Conservation (phyloP, 2,797 vertebrate species). For the Salarias fasciatus region DNA sequence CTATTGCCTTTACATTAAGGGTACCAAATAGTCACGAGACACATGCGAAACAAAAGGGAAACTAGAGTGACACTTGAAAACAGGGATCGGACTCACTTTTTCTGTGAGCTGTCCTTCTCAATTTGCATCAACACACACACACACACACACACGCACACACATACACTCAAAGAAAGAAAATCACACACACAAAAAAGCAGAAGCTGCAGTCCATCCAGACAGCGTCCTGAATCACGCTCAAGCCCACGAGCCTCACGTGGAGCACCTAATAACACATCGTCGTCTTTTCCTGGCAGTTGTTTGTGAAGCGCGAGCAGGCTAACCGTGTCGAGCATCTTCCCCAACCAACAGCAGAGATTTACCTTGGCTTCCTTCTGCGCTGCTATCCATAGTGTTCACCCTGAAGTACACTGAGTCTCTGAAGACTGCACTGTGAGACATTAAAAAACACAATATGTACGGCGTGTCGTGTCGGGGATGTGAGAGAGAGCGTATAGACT, state of each 20-base stretch:
- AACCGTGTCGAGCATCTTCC: constrained; percentile 70
- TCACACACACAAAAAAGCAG: background rate
- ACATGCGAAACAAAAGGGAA: constrained; percentile 65
- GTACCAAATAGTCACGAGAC: constrained; percentile 77
- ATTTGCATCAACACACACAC: constrained; percentile 68
- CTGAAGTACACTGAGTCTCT: constrained; percentile 80
- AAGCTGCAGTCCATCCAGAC: constrained; percentile 59
- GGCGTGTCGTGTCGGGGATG: constrained; percentile 74
- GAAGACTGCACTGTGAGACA: constrained; percentile 84
- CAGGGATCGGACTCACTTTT: constrained; percentile 60
- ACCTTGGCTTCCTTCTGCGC: constrained; percentile 77
- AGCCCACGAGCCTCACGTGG: constrained; percentile 53
- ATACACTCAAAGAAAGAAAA: constrained; percentile 34
- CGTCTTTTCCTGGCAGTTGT: constrained; percentile 69
- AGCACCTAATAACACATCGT: constrained; percentile 62
- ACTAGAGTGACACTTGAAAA: constrained; percentile 69
- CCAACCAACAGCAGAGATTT: constrained; percentile 69
- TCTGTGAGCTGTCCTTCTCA: constrained; percentile 66
- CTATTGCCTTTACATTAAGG: constrained; percentile 77
- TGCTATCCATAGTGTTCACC: constrained; percentile 82
- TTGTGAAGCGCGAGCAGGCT: constrained; percentile 69
- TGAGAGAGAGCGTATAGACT: no score
- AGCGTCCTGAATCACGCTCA: constrained; percentile 60
- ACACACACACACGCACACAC: no score
- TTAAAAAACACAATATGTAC: constrained; percentile 76